These are phyloP conservation scores for Sinocyclocheilus anshuiensis DNA, from an alignment of 2,113 vertebrate genomes.

Conservation along the genomic window DNA sequence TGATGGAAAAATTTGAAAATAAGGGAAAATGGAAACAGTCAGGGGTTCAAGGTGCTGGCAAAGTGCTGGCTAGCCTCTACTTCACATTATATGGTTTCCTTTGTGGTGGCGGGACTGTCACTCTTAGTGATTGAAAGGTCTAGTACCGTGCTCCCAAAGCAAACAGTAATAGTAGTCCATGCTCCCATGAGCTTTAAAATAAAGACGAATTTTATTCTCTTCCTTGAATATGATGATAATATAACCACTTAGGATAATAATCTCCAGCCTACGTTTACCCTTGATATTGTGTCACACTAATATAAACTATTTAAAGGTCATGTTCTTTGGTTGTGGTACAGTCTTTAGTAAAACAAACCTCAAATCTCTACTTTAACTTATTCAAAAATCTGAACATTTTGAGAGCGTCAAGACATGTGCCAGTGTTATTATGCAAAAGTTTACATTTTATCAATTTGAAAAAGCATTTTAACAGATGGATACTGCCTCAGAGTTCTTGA, in stretches of 20 bases:
- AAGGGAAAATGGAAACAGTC: slow-evolving; percentile 30
- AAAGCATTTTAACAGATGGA: background rate
- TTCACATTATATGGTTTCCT: slow-evolving; percentile 34
- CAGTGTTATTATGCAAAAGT: background rate
- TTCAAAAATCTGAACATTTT: background rate
- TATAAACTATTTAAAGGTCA: background rate
- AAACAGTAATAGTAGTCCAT: slow-evolving; percentile 13
- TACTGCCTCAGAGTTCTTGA: background rate
- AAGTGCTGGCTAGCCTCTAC: slow-evolving; percentile 4
- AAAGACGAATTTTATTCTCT: background rate
- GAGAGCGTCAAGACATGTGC: background rate
- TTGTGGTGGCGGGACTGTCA: slow-evolving; percentile 37
- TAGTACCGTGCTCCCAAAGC: slow-evolving; percentile 1
- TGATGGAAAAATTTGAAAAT: slow-evolving; percentile 26
- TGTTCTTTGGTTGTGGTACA: background rate
- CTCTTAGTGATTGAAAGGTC: slow-evolving; percentile 34
- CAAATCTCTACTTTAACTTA: background rate
- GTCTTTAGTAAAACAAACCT: background rate
- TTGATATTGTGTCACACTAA: slow-evolving; percentile 13
- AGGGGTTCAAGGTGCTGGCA: background rate
- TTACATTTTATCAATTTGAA: background rate
- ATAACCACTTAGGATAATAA: slow-evolving; percentile 9
- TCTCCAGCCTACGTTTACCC: background rate
- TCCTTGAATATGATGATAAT: background rate
- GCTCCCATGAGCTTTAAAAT: slow-evolving; percentile 12